These are phyloP conservation scores for Coelinius sp. DNA, from an alignment of 2,888 invertebrate genomes.

Conservation along the genomic window DNA sequence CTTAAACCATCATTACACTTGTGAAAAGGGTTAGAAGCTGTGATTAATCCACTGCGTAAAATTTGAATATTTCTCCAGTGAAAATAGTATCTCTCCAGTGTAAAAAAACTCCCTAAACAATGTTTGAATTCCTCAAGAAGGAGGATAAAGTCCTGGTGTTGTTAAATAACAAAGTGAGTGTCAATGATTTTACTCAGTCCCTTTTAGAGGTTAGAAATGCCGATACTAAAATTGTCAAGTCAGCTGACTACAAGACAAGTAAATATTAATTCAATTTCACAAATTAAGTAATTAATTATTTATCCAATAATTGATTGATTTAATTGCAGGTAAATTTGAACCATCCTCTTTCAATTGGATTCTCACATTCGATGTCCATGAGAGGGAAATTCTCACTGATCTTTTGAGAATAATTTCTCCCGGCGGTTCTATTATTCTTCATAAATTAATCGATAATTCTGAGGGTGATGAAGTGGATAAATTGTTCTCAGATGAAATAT, in stretches of 20 bases:
- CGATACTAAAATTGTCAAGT: constrained; percentile 36
- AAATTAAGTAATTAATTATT: neutral
- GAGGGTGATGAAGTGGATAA: constrained; percentile 37
- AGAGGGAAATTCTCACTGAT: constrained; percentile 72
- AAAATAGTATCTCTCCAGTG: too few species aligned
- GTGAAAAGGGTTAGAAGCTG: too few species aligned
- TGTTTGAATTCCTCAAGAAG: constrained; percentile 42
- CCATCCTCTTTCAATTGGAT: constrained; percentile 77
- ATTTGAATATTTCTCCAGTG: too few species aligned
- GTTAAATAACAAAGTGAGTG: constrained; percentile 27
- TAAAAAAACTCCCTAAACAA: too few species aligned
- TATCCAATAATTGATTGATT: neutral
- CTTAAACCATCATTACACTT: too few species aligned
- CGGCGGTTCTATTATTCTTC: constrained; percentile 74
- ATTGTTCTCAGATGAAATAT: constrained; percentile 64
- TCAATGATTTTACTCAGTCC: constrained; percentile 36
- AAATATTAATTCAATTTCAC: neutral
- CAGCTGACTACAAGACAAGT: constrained; percentile 42
- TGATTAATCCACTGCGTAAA: too few species aligned
- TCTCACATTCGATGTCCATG: constrained; percentile 71
- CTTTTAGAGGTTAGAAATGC: constrained; percentile 41
- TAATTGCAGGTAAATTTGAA: constrained; percentile 72
- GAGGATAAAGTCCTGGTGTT: constrained; percentile 38
- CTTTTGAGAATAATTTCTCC: constrained; percentile 77
- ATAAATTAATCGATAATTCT: constrained; percentile 68